Conservation (phyloP, 2,113 vertebrate genomes). For the Connochaetes taurinus region DNA sequence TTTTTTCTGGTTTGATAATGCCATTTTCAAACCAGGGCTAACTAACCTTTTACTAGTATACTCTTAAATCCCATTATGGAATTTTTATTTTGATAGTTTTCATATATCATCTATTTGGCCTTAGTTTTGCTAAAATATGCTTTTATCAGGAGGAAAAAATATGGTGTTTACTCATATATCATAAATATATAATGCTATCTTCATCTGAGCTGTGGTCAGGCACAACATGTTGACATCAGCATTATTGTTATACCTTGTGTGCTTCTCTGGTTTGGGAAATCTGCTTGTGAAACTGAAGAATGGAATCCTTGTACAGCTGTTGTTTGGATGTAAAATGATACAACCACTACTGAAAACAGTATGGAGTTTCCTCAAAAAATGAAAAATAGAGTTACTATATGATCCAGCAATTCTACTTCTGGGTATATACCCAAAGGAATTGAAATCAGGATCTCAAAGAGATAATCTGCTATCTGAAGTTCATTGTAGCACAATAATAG, state of each 20-base stretch:
- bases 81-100: neutral
- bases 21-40: neutral
- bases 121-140: neutral
- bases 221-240: neutral
- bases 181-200: neutral
- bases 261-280: neutral
- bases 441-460: neutral
- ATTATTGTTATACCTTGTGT: neutral
- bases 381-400: neutral
- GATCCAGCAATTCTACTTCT: neutral
- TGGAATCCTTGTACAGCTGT: neutral
- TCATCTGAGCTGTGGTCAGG: neutral
- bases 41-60: neutral
- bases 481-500: neutral
- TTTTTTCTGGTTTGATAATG: neutral
- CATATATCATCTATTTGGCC: neutral
- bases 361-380: neutral
- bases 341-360: neutral
- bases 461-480: neutral
- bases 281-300: neutral
- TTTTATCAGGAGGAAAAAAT: neutral
- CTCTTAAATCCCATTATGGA: neutral
- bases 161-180: neutral
- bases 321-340: neutral
- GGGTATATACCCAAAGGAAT: neutral